Evolutionary conservation across 1,140 invertebrate species (phyloP).

Genomic region (Atta colombica): DNA sequence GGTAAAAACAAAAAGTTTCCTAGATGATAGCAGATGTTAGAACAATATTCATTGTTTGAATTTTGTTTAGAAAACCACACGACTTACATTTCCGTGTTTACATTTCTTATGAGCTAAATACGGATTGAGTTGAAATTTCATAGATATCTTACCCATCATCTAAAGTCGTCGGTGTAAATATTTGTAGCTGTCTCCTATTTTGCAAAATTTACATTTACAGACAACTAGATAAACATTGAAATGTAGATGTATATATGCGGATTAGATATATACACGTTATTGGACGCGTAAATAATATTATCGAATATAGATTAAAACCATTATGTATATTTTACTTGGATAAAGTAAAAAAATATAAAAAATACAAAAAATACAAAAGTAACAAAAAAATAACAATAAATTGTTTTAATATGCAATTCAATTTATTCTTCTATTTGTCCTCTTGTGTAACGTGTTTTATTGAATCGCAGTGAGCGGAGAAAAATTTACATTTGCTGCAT

Average conservation of each 20-base stretch:
- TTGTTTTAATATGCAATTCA: constrained; percentile 58
- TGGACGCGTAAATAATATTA: constrained; percentile 44
- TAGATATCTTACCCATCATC: not conserved
- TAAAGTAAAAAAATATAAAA: constrained; percentile 26
- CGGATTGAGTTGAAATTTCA: not conserved
- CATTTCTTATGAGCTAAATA: not conserved
- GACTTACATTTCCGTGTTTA: constrained; percentile 8
- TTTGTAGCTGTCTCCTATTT: constrained; percentile 30
- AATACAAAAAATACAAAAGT: constrained; percentile 25
- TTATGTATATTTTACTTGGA: constrained; percentile 51
- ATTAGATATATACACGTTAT: constrained; percentile 32
- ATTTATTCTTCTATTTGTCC: constrained; percentile 53
- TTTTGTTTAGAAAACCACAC: constrained; percentile 13
- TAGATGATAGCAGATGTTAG: not conserved
- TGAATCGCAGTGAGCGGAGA: constrained; percentile 39
- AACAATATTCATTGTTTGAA: constrained; percentile 28
- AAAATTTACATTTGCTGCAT: constrained; percentile 54
- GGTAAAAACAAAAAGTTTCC: constrained; percentile 21
- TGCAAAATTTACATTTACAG: constrained; percentile 23
- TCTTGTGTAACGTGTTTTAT: constrained; percentile 50
- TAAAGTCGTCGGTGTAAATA: not conserved
- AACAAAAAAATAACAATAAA: constrained; percentile 41
- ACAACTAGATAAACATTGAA: constrained; percentile 37
- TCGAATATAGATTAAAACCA: constrained; percentile 44
- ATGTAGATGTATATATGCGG: constrained; percentile 11